Evolutionary conservation across 2,113 vertebrate genomes (phyloP).

Genomic region (Parotia lawesii): DNA sequence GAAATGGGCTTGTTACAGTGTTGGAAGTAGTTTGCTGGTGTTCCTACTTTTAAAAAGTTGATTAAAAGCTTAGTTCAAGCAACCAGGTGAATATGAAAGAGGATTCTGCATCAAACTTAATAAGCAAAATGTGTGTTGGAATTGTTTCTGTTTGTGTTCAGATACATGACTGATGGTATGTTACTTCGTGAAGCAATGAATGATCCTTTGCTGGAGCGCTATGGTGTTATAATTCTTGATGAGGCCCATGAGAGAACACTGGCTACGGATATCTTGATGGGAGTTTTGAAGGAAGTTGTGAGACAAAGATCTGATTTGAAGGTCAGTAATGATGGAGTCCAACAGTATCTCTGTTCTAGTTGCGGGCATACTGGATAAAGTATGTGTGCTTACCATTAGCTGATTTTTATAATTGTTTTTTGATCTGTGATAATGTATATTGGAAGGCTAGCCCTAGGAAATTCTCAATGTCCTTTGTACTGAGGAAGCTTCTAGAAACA

Average conservation of each 20-base stretch:
- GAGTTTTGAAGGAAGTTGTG: constrained; percentile 93
- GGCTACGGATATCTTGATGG: constrained; percentile 96
- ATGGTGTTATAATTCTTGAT: constrained; percentile 94
- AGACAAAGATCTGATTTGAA: constrained; percentile 92
- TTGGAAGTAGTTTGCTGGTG: background rate
- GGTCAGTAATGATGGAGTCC: constrained; percentile 68
- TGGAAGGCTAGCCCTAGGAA: background rate
- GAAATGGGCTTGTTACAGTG: background rate
- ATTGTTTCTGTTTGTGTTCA: constrained; percentile 25
- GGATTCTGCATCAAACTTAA: background rate
- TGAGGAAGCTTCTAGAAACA: background rate
- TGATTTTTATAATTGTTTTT: background rate
- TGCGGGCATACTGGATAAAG: background rate
- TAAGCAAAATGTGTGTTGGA: background rate
- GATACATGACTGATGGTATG: constrained; percentile 98
- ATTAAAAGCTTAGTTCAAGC: background rate
- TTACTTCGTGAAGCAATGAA: constrained; percentile 96
- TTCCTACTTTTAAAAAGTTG: background rate
- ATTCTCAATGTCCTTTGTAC: background rate
- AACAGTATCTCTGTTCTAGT: background rate
- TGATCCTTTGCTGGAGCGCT: constrained; percentile 93
- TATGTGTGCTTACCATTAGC: background rate
- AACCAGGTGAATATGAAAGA: background rate
- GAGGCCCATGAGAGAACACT: constrained; percentile 95
- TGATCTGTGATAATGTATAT: background rate